Conservation (phyloP, 2,113 vertebrate species). For the Microcebus lehilahytsara region DNA sequence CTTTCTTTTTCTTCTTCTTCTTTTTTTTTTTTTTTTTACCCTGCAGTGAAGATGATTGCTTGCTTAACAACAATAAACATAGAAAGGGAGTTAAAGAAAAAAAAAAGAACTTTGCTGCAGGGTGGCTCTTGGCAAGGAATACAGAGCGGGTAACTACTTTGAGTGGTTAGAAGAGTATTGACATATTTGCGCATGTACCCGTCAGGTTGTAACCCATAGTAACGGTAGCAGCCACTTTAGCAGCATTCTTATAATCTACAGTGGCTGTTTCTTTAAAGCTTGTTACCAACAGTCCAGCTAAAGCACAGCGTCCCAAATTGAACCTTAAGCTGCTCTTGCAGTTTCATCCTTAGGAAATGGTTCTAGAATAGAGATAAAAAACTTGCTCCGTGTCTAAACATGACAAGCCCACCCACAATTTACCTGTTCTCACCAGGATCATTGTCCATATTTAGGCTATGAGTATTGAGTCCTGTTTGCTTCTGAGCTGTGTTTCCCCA, state of each 20-base stretch:
- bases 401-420: not conserved
- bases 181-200: not conserved
- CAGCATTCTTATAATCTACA: not conserved
- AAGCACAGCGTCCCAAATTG: not conserved
- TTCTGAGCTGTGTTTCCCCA: not conserved
- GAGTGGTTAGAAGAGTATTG: conserved; percentile 26
- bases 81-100: not conserved
- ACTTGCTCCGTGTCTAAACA: not conserved
- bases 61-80: conserved; percentile 60
- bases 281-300: not conserved
- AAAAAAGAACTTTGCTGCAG: conserved; percentile 44
- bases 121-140: conserved; percentile 62
- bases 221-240: not conserved
- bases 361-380: conserved; percentile 36
- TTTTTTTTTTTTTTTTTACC: not conserved
- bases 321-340: not conserved
- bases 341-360: not conserved
- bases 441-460: not conserved
- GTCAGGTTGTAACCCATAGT: not conserved
- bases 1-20: not conserved
- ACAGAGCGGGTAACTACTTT: conserved; percentile 24
- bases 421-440: not conserved
- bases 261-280: not conserved
- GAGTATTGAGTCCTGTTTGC: not conserved
- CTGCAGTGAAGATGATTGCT: conserved; percentile 45